Base-by-base conservation (phyloP, 1,140 invertebrate species). In the Bombus consobrinus region DNA sequence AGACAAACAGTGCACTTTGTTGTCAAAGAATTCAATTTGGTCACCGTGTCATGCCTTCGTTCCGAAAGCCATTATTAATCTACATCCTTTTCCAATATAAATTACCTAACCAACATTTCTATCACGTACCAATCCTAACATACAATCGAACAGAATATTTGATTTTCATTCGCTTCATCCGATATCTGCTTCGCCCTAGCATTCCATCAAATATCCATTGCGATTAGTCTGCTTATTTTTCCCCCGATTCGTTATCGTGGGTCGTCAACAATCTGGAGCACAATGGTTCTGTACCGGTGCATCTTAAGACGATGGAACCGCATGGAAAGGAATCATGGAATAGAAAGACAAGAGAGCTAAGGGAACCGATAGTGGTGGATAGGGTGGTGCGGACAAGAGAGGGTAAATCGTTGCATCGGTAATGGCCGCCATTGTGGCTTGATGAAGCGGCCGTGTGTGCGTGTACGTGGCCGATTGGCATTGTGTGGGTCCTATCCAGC, bases 351-450 rank as follows among this genome's bases (percentile, higher is more conserved):
- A 69, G 43, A 34, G 37, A 37, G 66, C 2, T 5, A 25, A 34
- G 84, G 32, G 25, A 18, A 43, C 15, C 8, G 12, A 64, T 39
- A 72, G 41, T 66, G 57, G 64, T 3, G 43, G 37, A 64, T 53
- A 6, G 28, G 37, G 41, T 18, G 32, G 68, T 32, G 66, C 53
- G 47, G 74, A 85, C 72, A 75, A 79, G 81, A 87, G 88, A 86
- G 87, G 85, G 90, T 89, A 91, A 91, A 93, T 93, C 90, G 91
- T 92, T 93, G 92, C 92, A 91, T 93, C 90, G 90, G 89, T 93
- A 93, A 93, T 93, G 92, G 92, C 92, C 81, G 90, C 91, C 90
- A 91, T 93, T 93, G 92, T 92, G 84, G 86, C 81, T 89, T 80
- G 85, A 90, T 85, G 89, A 83, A 76, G 81, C 79, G 86, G 64